Conservation (phyloP, 2,888 invertebrate species). For the Hypselothyrea guttata region DNA sequence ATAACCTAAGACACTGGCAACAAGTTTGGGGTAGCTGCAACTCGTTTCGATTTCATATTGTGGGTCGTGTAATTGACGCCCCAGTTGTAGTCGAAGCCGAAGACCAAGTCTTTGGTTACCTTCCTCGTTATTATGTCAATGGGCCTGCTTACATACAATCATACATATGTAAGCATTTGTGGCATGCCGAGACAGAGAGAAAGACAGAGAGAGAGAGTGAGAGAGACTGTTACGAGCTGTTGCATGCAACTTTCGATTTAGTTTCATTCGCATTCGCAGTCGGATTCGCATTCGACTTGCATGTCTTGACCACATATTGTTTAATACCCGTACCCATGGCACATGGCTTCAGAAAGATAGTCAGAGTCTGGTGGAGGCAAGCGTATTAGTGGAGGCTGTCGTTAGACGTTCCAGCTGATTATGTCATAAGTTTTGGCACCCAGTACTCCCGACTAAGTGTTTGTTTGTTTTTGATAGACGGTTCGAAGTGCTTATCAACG, state of each 20-base stretch:
- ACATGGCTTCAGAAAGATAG: too few relatives aligned
- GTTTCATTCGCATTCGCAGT: slow-evolving; percentile 72
- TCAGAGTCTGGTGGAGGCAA: slow-evolving; percentile 7
- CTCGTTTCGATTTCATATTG: slow-evolving; percentile 56
- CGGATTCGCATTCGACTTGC: too few relatives aligned
- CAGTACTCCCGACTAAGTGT: slow-evolving; percentile 42
- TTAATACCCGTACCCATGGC: slow-evolving; percentile 45
- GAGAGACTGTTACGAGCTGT: slow-evolving; percentile 62
- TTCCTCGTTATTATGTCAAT: slow-evolving; percentile 82
- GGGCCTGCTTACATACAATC: slow-evolving; percentile 59
- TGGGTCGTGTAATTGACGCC: slow-evolving; percentile 68
- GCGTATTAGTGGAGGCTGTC: slow-evolving; percentile 53
- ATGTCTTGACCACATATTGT: slow-evolving; percentile 75
- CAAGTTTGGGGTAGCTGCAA: slow-evolving; percentile 35
- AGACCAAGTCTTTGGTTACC: slow-evolving; percentile 68
- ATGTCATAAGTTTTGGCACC: slow-evolving; percentile 70
- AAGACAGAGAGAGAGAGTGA: slow-evolving; percentile 38
- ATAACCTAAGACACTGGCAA: slow-evolving; percentile 63
- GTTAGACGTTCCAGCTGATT: slow-evolving; percentile 62
- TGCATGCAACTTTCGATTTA: slow-evolving; percentile 77
- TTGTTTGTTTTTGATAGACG: slow-evolving; percentile 41
- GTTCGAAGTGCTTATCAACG: slow-evolving; percentile 43
- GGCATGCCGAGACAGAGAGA: slow-evolving; percentile 13
- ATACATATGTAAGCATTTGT: slow-evolving; percentile 8
- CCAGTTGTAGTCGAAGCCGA: slow-evolving; percentile 34